Percentiles rank a stretch among this genome's conserved stretches.
phyloP scores from a whole-genome alignment of 2,888 invertebrate genomes.

The Cephus rjabovi region DNA sequence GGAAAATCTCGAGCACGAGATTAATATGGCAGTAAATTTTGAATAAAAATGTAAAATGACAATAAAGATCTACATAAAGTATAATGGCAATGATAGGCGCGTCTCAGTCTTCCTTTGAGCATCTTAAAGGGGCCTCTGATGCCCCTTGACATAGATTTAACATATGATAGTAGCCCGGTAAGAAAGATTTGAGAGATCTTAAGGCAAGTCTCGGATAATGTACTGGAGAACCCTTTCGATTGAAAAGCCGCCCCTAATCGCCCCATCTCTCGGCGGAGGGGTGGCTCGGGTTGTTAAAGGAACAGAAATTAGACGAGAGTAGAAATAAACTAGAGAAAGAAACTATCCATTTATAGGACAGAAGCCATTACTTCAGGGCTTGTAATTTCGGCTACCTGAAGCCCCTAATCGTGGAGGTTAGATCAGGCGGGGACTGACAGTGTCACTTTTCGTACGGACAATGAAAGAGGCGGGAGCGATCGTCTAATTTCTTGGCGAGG shows the following conservation, averaged over 20 bases:
- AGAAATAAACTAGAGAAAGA: background rate
- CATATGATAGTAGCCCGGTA: background rate
- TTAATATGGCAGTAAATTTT: background rate
- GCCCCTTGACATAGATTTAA: background rate
- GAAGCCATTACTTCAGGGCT: conserved; percentile 13
- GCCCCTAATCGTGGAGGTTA: background rate
- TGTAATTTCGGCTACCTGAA: conserved; percentile 13
- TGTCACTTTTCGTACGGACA: conserved; percentile 37
- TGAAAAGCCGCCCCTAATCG: conserved; percentile 1
- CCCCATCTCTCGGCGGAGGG: background rate
- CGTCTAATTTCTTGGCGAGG: conserved; percentile 2
- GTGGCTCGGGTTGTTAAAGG: background rate
- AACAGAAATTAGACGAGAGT: background rate
- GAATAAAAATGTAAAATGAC: background rate
- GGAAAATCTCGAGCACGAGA: background rate
- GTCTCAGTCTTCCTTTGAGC: background rate
- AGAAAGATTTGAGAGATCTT: background rate
- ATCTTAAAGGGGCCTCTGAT: background rate
- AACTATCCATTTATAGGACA: background rate
- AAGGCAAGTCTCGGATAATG: background rate
- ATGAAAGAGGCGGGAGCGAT: conserved; percentile 1
- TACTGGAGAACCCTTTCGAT: background rate
- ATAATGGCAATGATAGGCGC: background rate
- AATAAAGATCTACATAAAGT: background rate
- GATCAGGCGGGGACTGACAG: conserved; percentile 12